Percentiles rank a stretch among this genome's conserved stretches.
Evolutionary conservation across 2,888 invertebrate genomes (phyloP).

Genomic region (Harpagoxenus sublaevis): DNA sequence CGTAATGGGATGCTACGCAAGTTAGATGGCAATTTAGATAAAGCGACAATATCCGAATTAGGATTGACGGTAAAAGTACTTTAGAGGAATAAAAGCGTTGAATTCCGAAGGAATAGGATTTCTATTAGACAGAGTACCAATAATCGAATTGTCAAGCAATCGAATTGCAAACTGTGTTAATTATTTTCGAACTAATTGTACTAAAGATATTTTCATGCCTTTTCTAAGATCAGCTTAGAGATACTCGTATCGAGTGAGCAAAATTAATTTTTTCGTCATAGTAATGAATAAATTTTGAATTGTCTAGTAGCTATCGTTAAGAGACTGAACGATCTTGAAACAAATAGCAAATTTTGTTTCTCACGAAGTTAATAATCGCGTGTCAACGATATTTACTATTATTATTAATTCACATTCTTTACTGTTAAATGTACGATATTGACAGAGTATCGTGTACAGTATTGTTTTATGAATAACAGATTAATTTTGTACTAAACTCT

Average conservation of each 20-base stretch:
- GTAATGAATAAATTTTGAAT: not conserved
- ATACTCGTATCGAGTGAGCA: not conserved
- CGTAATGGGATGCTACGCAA: slow-evolving; percentile 45
- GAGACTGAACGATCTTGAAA: slow-evolving; percentile 29
- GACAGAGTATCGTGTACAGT: slow-evolving; percentile 6
- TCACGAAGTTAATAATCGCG: not conserved
- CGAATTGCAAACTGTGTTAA: slow-evolving; percentile 5
- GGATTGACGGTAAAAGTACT: slow-evolving; percentile 27
- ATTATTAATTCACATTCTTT: not conserved
- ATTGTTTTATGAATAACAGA: slow-evolving; percentile 22
- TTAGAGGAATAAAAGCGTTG: not conserved
- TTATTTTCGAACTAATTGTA: slow-evolving; percentile 5
- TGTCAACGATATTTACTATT: not conserved
- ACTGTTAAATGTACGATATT: slow-evolving; percentile 18
- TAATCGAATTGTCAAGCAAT: slow-evolving; percentile 19
- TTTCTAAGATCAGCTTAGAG: not conserved
- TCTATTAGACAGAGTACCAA: slow-evolving; percentile 4
- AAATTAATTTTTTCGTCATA: slow-evolving; percentile 3
- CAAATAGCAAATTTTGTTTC: not conserved
- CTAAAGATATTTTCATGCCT: not conserved
- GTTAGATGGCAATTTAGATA: slow-evolving; percentile 63
- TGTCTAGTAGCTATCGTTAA: not conserved
- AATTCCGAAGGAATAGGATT: not conserved
- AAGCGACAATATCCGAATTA: slow-evolving; percentile 64
- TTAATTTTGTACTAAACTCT: slow-evolving; percentile 19